Base-by-base conservation (phyloP, 2,888 invertebrate genomes). In the Scelioninae gen. 1 region DNA sequence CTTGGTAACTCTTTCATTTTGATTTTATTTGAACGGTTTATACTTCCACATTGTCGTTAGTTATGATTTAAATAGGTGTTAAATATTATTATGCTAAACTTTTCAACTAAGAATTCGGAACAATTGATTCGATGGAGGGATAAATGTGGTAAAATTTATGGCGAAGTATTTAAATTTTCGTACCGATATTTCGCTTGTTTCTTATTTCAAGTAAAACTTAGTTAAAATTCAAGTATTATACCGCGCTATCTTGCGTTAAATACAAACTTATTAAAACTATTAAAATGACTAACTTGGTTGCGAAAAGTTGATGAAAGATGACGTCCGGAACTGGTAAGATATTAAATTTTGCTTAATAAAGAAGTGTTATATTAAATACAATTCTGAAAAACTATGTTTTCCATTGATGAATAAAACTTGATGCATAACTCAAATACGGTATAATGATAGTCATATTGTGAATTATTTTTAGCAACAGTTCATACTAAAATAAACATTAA, bases 1-100 rank as follows among this genome's bases (percentile, higher is more conserved):
- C 23, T 23, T 23, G 23, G 23, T 23, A 23, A 23, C 23, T 8
- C 10, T n/a, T 4, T 51, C 31, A 13, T 60, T 63, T 63, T 63
- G 34, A 10, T 49, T 34, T 16, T n/a, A 13, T 34, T 34, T 34
- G 7, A 10, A 16, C 16, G 51, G 34, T 53, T 66, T 49, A 51
- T 51, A 5, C n/a, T 32, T 65, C 23, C n/a, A 40, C 6, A 66
- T 38, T n/a, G n/a, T 63, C 34, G 38, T 51, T 13, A 65, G 23
- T 38, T 49, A 29, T 13, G 29, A 66, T 16, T 53, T 40, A 66
- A 53, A 29, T 34, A 51, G 65, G 53, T 66, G 65, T 66, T 66
- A 51, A 66, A 23, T 23, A 23, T 40, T 53, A 66, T 53, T 49
- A 40, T 49, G 65, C 53, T 40, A 66, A 66, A 66, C 65, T 66